phyloP scores from a whole-genome alignment of 2,888 invertebrate genomes.

The Arenicola marina region DNA sequence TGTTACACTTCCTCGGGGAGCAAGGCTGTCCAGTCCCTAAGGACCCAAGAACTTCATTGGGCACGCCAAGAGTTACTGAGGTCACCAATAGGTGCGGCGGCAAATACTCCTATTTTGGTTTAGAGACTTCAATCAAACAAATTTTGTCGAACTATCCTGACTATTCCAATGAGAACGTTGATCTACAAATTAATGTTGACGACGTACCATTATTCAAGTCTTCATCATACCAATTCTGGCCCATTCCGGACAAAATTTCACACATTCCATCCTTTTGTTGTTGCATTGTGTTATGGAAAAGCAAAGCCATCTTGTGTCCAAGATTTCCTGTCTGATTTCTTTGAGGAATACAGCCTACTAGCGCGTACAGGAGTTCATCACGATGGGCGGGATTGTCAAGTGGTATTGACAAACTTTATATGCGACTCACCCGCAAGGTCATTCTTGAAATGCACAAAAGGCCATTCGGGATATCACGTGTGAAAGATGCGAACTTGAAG shows the following conservation, averaged over 20 bases:
- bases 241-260: conserved; percentile 10
- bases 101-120: too few species aligned
- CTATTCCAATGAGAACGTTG: background rate
- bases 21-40: too few species aligned
- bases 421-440: conserved; percentile 13
- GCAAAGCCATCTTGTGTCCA: conserved; percentile 1
- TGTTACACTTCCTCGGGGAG: too few species aligned
- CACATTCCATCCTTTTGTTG: background rate
- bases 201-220: conserved; percentile 23
- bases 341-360: background rate
- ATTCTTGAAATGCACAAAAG: conserved; percentile 7
- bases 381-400: background rate
- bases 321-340: conserved; percentile 11
- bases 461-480: conserved; percentile 5
- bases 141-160: too few species aligned
- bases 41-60: too few species aligned
- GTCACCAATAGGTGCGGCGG: too few species aligned
- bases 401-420: conserved; percentile 1
- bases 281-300: conserved; percentile 3
- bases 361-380: background rate
- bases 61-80: too few species aligned
- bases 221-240: conserved; percentile 12
- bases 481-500: conserved; percentile 13
- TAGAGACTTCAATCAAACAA: too few species aligned
- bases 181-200: conserved; percentile 12